Evolutionary conservation across 2,888 invertebrate genomes (phyloP).

Genomic region (Geophilus truncorum): DNA sequence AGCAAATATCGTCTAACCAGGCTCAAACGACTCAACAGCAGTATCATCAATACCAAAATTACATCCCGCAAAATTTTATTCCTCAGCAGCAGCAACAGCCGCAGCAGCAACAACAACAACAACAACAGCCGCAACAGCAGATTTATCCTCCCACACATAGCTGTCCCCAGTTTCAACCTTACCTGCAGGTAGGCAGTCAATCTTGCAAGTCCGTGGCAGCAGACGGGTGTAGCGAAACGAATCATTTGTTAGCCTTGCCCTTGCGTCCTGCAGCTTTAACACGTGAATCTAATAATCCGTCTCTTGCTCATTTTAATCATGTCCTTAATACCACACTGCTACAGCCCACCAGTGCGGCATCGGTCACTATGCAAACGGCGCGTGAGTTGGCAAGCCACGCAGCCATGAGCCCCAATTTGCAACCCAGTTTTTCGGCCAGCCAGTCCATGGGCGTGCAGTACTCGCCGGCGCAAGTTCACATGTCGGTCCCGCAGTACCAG

Average conservation of each 20-base stretch:
- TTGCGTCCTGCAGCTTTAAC: conserved; percentile 20
- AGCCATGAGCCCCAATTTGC: neutral
- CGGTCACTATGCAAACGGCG: neutral
- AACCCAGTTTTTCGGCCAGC: neutral
- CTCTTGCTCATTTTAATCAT: conserved; percentile 18
- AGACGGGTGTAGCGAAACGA: neutral
- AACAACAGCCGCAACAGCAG: conserved; percentile 3
- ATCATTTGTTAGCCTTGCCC: neutral
- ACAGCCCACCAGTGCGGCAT: conserved; percentile 1
- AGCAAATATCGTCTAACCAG: conserved; percentile 41
- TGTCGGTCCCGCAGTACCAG: neutral
- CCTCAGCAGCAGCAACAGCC: conserved; percentile 37
- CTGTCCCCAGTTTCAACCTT: conserved; percentile 28
- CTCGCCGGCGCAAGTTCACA: neutral
- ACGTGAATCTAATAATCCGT: neutral
- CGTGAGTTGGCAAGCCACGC: neutral
- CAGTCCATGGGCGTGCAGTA: neutral
- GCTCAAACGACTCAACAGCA: conserved; percentile 49
- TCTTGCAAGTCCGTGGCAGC: neutral
- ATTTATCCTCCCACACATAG: conserved; percentile 17
- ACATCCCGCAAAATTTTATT: conserved; percentile 8
- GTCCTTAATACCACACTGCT: neutral
- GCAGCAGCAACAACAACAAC: conserved; percentile 40
- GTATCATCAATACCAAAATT: conserved; percentile 47
- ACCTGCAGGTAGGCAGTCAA: conserved; percentile 31